Evolutionary conservation across 1,140 invertebrate species (phyloP), one percentile per base, ranked within the genome.

Genomic region (Bombus pyrosoma): DNA sequence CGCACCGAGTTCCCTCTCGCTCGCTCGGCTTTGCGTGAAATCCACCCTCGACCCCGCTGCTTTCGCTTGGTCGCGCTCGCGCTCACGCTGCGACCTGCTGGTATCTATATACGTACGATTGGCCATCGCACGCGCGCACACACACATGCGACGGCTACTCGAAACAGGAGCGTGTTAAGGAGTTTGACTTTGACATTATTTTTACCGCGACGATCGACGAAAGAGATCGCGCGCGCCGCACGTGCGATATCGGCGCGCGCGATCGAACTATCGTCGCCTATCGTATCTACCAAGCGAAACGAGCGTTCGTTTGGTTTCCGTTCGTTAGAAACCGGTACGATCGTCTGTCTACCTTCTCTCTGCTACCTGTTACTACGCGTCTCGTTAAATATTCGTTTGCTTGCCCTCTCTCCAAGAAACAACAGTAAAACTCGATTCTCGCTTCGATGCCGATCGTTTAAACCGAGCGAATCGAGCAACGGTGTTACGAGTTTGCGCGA

Each of bases 101-200:
- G 10, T 72, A 41, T 41, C 41, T 34, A 22, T 39, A n/a, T 32
- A 57, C 47, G 28, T 71, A 34, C 32, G 22, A n/a, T 25, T 41
- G 37, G n/a, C 1, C 71, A 15, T 9, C 0, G 32, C 34, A 32
- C 39, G 43, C 47, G 43, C 66, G 9, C 37, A 28, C 69, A 9
- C 25, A 72, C 18, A 18, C 2, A 28, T 1, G 25, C 34, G 32
- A 2, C 71, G 39, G 75, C 74, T 71, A 71, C 68, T 84, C 76
- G 43, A 73, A 71, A 71, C 83, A 87, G 88, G 86, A 90, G 57
- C 80, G 88, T 86, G 80, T 90, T 75, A 75, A 90, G 81, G 73
- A 83, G 28, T 89, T 89, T 80, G 74, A 62, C 79, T 88, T 88
- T 86, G 87, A 88, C 83, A 66, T 69, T 68, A 53, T 86, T 74